Percentiles rank a stretch among this genome's conserved stretches.
Conservation (phyloP, 2,113 vertebrate species). For the Alexandromys fortis region DNA sequence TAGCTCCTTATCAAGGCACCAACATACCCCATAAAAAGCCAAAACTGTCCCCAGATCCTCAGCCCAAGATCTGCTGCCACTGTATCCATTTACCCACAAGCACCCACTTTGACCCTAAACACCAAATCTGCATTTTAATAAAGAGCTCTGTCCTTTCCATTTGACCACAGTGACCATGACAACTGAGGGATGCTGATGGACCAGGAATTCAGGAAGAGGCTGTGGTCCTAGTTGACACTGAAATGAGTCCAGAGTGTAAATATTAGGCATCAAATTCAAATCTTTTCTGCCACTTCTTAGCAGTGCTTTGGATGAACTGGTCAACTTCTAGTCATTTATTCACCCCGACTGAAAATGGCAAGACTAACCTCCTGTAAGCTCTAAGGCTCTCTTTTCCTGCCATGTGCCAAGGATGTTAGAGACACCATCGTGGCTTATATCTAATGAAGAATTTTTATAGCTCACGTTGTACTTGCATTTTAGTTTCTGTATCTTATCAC, state of each 20-base stretch:
- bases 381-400: neutral
- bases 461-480: neutral
- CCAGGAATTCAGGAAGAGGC: neutral
- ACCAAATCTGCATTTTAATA: neutral
- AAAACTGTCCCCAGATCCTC: neutral
- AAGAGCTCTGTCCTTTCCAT: neutral
- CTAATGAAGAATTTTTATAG: neutral
- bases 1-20: too few species aligned
- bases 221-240: neutral
- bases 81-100: neutral
- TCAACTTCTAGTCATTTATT: neutral
- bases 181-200: neutral
- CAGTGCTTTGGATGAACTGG: neutral
- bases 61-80: neutral
- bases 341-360: neutral
- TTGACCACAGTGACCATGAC: neutral
- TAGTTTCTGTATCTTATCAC: neutral
- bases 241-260: neutral
- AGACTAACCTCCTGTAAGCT: neutral
- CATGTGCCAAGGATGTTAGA: neutral
- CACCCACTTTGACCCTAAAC: neutral
- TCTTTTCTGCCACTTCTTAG: neutral
- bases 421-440: neutral
- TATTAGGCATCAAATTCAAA: neutral
- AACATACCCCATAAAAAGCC: neutral